A percentile compares a stretch with the other conserved stretches of the same genome.
Evolutionary conservation across 2,113 vertebrate species (phyloP).

Genomic region (Oceanites oceanicus): DNA sequence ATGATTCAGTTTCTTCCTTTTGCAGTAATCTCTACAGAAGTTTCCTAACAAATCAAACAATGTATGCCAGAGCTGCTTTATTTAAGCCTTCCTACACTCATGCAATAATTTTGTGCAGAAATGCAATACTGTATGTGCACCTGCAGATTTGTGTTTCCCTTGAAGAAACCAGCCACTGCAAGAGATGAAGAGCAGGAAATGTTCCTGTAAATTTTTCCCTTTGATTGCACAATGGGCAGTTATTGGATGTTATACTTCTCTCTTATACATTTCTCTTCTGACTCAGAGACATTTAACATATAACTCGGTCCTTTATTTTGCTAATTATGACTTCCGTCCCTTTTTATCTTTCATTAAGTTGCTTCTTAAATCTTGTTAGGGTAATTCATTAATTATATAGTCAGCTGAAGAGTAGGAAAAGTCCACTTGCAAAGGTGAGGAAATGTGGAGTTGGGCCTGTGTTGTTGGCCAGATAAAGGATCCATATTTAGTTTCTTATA

Average conservation of each 20-base stretch:
- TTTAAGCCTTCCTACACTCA: background rate
- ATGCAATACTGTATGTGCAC: background rate
- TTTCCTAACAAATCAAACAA: background rate
- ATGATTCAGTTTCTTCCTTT: background rate
- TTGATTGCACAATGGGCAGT: background rate
- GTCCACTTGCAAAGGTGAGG: background rate
- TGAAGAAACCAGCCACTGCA: background rate
- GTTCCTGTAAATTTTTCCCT: background rate
- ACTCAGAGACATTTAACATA: background rate
- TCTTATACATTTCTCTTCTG: background rate
- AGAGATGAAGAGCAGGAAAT: background rate
- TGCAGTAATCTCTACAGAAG: background rate
- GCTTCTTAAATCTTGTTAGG: background rate
- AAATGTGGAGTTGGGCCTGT: fast-evolving
- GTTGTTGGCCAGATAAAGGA: background rate
- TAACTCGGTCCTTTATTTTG: background rate
- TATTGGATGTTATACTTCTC: background rate
- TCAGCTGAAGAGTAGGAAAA: background rate
- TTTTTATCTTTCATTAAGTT: background rate
- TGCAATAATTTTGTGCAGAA: background rate
- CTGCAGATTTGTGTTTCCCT: background rate
- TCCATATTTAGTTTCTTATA: background rate
- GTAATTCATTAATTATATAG: background rate
- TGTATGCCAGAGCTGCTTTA: background rate
- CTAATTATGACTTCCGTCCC: background rate